Conservation (phyloP, 2,797 vertebrate species). For the Oreonectes daqikongensis region DNA sequence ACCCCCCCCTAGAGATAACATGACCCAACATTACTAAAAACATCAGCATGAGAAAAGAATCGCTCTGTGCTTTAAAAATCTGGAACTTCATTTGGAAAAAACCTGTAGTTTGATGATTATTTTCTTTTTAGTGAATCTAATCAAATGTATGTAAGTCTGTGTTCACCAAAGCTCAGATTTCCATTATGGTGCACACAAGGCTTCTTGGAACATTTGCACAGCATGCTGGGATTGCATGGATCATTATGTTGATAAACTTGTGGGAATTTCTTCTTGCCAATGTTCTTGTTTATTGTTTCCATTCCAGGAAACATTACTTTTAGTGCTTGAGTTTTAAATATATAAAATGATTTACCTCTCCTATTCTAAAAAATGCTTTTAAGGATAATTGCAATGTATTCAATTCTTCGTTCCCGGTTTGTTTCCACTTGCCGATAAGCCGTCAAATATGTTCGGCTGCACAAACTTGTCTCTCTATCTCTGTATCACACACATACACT, state of each 20-base stretch:
- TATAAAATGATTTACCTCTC: neutral
- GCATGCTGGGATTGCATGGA: neutral
- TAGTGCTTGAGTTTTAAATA: neutral
- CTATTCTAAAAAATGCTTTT: neutral
- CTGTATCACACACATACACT: neutral
- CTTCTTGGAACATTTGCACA: neutral
- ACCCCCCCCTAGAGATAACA: constrained; percentile 19
- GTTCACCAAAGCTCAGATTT: neutral
- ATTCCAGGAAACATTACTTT: neutral
- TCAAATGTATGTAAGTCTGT: neutral
- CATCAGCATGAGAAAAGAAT: constrained; percentile 44
- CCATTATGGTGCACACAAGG: too few species aligned
- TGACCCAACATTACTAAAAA: constrained; percentile 54
- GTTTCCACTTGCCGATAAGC: constrained; percentile 24
- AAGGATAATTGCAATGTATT: neutral
- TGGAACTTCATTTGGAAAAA: neutral
- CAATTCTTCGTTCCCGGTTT: neutral
- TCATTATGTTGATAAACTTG: neutral
- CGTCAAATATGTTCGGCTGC: constrained; percentile 2
- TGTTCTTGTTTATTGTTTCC: neutral
- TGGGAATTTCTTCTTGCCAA: neutral
- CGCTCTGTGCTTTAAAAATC: constrained; percentile 8
- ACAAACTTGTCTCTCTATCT: constrained; percentile 1
- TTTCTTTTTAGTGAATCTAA: too few species aligned
- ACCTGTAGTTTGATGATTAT: too few species aligned